Evolutionary conservation across 2,888 invertebrate species (phyloP), one percentile per base, ranked within the genome.

Genomic region (Watsonalla binaria): DNA sequence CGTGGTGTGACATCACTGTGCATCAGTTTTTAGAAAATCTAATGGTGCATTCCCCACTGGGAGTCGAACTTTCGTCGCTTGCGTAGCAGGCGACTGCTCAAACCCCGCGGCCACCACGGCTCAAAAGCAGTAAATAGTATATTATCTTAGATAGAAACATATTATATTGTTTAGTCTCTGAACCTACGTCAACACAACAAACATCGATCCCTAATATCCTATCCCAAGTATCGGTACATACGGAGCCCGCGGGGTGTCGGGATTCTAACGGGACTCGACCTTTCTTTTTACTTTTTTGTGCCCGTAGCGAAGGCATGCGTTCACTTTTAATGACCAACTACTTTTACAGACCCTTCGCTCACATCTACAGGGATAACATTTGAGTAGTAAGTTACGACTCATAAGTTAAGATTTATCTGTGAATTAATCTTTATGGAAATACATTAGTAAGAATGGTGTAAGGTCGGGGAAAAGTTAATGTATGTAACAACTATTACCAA

Each of bases 321-420:
- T 88, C 86, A 86, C 87, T 88, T 88, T 89, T 90, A 83, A 81
- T 83, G 76, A 82, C 67, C 54, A 59, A 66, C 68, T 60, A 72
- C 77, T 76, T 71, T 68, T 62, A 56, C 54, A 51, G 54, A 58
- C 51, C 52, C 57, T 63, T 63, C 64, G 61, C 60, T 57, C 58
- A 69, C 45, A 46, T 47, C 48, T 55, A 49, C 45, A 35, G 48
- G 54, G 52, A 58, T 57, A 54, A 55, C 54, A 54, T 55, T 48
- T 48, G 5, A 7, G 37, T 37, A 37, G 37, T 37, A 37, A 37
- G 4, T 37, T 37, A 37, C 51, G 24, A 24, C 24, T 56, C 46
- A 48, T 54, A 54, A 45, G 56, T 62, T 64, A 54, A 53, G 54
- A 15, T 34, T 13, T 34, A 45, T 45, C 13, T 50, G 11, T 39